phyloP scores from a whole-genome alignment of 2,888 invertebrate species.

The Andrena marginata region DNA sequence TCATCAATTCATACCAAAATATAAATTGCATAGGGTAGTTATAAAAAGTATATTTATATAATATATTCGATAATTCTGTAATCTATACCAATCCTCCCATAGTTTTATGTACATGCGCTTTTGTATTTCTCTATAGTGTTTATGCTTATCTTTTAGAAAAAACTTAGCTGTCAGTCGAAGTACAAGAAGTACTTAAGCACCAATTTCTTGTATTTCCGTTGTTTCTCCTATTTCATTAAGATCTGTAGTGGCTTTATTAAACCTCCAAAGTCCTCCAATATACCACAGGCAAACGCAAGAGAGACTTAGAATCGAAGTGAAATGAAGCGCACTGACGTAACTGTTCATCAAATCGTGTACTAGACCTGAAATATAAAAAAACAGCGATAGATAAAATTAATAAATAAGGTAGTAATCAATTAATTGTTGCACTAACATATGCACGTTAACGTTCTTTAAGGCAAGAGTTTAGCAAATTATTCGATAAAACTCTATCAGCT shows the following conservation, averaged over 20 bases:
- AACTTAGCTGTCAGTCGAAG: background rate
- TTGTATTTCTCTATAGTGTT: too few relatives aligned
- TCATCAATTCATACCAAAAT: too few relatives aligned
- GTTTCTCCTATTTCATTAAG: background rate
- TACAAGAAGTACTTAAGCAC: background rate
- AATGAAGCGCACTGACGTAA: constrained; percentile 81
- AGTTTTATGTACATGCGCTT: too few relatives aligned
- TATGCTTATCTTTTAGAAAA: too few relatives aligned
- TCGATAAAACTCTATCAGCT: too few relatives aligned
- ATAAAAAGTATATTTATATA: too few relatives aligned
- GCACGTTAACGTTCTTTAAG: too few relatives aligned
- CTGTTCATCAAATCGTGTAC: constrained; percentile 80
- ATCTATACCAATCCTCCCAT: too few relatives aligned
- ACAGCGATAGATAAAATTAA: background rate
- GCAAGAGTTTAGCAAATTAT: too few relatives aligned
- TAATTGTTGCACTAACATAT: background rate
- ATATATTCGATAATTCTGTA: too few relatives aligned
- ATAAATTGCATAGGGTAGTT: too few relatives aligned
- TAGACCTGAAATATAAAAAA: constrained; percentile 70
- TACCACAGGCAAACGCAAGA: constrained; percentile 79
- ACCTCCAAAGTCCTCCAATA: constrained; percentile 60
- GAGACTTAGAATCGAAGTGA: constrained; percentile 80
- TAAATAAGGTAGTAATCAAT: background rate
- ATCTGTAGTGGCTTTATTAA: background rate
- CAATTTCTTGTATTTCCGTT: background rate